Evolutionary conservation across 2,888 invertebrate species (phyloP).

Genomic region (Gari tellinella): DNA sequence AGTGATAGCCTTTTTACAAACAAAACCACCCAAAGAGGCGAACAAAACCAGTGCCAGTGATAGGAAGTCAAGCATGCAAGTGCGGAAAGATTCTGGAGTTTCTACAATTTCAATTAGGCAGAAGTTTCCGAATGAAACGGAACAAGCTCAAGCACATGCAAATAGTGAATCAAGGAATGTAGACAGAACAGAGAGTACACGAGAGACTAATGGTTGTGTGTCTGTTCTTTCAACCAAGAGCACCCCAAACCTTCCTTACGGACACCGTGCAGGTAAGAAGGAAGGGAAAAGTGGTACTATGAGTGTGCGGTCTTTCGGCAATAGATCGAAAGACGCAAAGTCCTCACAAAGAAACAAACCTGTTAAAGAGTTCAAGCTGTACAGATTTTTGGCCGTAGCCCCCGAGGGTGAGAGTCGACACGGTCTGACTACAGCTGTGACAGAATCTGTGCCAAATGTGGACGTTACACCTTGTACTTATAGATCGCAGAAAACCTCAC

Average conservation of each 20-base stretch:
- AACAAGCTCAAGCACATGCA: no score
- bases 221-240: constrained; percentile 61
- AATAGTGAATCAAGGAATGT: background rate
- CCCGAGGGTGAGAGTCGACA: constrained; percentile 41
- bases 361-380: constrained; percentile 67
- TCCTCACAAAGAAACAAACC: constrained; percentile 33
- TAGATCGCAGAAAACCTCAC: background rate
- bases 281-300: background rate
- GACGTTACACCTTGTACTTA: background rate
- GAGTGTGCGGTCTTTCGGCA: constrained; percentile 38
- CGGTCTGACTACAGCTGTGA: constrained; percentile 34
- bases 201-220: constrained; percentile 35
- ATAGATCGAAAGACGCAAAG: constrained; percentile 32
- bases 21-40: constrained; percentile 47
- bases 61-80: no score
- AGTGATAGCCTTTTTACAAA: constrained; percentile 74
- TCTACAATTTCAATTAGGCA: no score
- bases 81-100: no score
- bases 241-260: constrained; percentile 48
- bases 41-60: no score
- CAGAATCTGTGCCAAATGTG: constrained; percentile 14
- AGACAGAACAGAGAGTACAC: constrained; percentile 21
- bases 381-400: constrained; percentile 70
- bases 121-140: no score
- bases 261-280: background rate